Percentiles rank a stretch among this genome's conserved stretches.
Evolutionary conservation across 2,888 invertebrate genomes (phyloP).

Genomic region (Chrysolina oricalcia): DNA sequence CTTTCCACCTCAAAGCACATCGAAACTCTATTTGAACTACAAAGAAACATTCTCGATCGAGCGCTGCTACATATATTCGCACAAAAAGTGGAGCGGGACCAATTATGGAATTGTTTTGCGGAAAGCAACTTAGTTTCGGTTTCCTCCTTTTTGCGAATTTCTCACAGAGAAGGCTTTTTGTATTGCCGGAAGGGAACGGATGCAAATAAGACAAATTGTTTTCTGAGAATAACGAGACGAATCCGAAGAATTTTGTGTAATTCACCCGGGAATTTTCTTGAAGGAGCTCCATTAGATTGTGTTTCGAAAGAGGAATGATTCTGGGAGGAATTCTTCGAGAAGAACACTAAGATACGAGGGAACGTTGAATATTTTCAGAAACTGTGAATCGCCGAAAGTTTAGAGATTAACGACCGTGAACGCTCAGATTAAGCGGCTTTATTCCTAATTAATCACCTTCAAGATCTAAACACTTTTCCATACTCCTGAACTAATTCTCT

Average conservation of each 20-base stretch:
- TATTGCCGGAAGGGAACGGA: background rate
- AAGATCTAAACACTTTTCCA: no score
- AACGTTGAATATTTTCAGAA: no score
- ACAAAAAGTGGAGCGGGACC: background rate
- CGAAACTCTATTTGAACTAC: background rate
- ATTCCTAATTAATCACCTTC: no score
- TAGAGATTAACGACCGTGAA: no score
- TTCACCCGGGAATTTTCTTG: background rate
- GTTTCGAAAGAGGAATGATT: background rate
- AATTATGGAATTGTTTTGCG: constrained; percentile 2
- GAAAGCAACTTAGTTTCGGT: background rate
- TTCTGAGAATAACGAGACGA: background rate
- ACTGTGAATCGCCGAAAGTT: no score
- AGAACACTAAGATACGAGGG: no score
- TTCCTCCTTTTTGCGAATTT: background rate
- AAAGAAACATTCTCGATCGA: background rate
- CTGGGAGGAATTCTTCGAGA: no score
- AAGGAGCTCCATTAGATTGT: background rate
- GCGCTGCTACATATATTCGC: background rate
- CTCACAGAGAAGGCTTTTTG: background rate
- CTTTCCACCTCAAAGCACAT: background rate
- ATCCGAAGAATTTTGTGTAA: background rate
- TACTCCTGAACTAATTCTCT: no score
- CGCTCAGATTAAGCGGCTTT: no score
- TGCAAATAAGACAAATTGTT: constrained; percentile 21